Conservation (phyloP, 1,140 invertebrate genomes). For the Drosophila sucinea region DNA sequence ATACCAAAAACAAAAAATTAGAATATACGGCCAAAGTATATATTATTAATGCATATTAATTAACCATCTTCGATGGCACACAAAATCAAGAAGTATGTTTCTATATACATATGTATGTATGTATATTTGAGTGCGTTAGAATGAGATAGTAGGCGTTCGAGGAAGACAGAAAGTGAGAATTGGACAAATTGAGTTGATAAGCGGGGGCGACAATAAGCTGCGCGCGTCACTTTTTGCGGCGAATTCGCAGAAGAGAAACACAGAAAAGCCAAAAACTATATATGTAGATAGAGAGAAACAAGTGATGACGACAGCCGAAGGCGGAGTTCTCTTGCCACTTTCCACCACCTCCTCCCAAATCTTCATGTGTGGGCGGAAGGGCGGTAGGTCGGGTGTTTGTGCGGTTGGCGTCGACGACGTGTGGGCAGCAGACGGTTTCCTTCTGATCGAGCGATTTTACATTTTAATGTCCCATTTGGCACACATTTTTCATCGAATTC, state of each 20-base stretch:
- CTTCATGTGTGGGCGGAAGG: neutral
- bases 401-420: neutral
- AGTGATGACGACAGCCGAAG: constrained; percentile 34
- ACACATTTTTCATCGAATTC: constrained; percentile 69
- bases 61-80: constrained; percentile 26
- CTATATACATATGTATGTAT: neutral
- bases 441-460: constrained; percentile 35
- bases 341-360: neutral
- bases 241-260: constrained; percentile 49
- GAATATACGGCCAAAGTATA: constrained; percentile 6
- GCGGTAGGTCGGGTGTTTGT: no score
- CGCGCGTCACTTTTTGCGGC: constrained; percentile 66
- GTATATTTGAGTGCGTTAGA: constrained; percentile 3
- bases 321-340: neutral
- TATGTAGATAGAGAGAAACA: neutral
- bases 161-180: constrained; percentile 7
- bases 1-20: constrained; percentile 26
- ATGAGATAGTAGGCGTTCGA: neutral
- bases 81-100: neutral
- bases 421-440: constrained; percentile 31
- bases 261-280: neutral
- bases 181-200: constrained; percentile 51
- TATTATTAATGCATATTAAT: constrained; percentile 51
- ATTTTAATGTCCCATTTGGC: constrained; percentile 68
- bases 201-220: constrained; percentile 42